These are phyloP conservation scores for Coelopa pilipes DNA, from an alignment of 2,888 invertebrate genomes.

Conservation along the genomic window DNA sequence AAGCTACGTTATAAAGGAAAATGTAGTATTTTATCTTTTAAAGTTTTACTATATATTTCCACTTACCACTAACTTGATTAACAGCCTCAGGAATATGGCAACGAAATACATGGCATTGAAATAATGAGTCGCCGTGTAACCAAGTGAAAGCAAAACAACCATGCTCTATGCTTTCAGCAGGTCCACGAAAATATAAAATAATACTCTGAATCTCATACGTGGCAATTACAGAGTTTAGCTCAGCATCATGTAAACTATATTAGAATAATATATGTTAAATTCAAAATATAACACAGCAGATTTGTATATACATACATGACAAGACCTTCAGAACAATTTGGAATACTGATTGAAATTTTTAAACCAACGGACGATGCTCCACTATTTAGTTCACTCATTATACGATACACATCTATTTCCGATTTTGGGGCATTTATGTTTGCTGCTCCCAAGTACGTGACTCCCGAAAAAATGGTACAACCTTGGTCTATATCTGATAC, in stretches of 20 bases:
- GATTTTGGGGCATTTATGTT: slow-evolving; percentile 92
- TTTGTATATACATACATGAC: slow-evolving; percentile 80
- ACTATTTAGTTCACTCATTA: slow-evolving; percentile 88
- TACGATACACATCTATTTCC: slow-evolving; percentile 90
- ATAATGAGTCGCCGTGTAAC: slow-evolving; percentile 92
- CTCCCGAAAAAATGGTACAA: slow-evolving; percentile 91
- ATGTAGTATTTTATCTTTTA: slow-evolving; percentile 11
- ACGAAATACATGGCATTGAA: slow-evolving; percentile 97
- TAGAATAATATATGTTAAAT: slow-evolving; percentile 6
- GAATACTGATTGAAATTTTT: slow-evolving; percentile 91
- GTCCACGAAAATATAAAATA: slow-evolving; percentile 93
- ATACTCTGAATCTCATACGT: slow-evolving; percentile 93
- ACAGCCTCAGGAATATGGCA: slow-evolving; percentile 96
- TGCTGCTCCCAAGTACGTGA: slow-evolving; percentile 92
- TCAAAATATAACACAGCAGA: slow-evolving; percentile 19
- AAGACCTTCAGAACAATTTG: slow-evolving; percentile 90
- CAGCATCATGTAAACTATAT: slow-evolving; percentile 85
- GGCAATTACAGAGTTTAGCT: slow-evolving; percentile 78
- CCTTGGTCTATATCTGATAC: slow-evolving; percentile 88
- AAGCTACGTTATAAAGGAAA: slow-evolving; percentile 65
- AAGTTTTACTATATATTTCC: not conserved
- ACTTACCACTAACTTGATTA: slow-evolving; percentile 77
- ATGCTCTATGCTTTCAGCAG: slow-evolving; percentile 81
- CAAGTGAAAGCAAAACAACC: slow-evolving; percentile 99
- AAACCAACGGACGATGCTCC: slow-evolving; percentile 78